Conservation (phyloP, 2,888 invertebrate genomes). For the Callimorpha dominula region DNA sequence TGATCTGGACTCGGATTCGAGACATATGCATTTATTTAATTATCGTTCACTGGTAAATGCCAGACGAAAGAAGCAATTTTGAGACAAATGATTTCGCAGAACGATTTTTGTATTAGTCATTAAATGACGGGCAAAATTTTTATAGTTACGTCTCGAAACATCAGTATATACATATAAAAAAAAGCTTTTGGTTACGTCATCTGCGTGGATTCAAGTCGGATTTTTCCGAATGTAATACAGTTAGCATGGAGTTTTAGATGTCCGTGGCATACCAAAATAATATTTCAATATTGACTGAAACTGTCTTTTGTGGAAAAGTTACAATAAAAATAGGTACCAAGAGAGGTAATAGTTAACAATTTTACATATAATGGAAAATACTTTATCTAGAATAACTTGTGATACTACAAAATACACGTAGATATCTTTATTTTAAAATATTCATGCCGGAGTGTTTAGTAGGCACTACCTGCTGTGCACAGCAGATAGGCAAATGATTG, state of each 20-base stretch:
- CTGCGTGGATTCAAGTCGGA: slow-evolving; percentile 16
- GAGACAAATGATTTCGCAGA: slow-evolving; percentile 51
- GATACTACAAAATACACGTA: background rate
- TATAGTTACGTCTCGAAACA: slow-evolving; percentile 22
- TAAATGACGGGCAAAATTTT: slow-evolving; percentile 40
- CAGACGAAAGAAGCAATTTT: slow-evolving; percentile 26
- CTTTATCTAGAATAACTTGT: background rate
- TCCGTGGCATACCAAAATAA: background rate
- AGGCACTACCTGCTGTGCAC: background rate
- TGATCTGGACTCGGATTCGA: slow-evolving; percentile 56
- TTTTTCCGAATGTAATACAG: slow-evolving; percentile 11
- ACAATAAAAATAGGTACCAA: background rate
- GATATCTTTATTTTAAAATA: slow-evolving; percentile 2
- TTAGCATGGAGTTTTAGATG: slow-evolving; percentile 8
- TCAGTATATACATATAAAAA: slow-evolving; percentile 26
- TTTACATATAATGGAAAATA: background rate
- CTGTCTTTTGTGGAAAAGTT: background rate
- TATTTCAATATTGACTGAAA: background rate
- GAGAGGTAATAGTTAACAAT: background rate
- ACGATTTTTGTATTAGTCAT: slow-evolving; percentile 50
- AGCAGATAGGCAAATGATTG: background rate
- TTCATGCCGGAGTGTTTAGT: background rate
- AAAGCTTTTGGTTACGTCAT: slow-evolving; percentile 31
- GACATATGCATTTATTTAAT: slow-evolving; percentile 62
- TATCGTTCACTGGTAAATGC: slow-evolving; percentile 48